These are phyloP conservation scores for Ladona fulva DNA, from an alignment of 1,140 invertebrate genomes.

Conservation along the genomic window DNA sequence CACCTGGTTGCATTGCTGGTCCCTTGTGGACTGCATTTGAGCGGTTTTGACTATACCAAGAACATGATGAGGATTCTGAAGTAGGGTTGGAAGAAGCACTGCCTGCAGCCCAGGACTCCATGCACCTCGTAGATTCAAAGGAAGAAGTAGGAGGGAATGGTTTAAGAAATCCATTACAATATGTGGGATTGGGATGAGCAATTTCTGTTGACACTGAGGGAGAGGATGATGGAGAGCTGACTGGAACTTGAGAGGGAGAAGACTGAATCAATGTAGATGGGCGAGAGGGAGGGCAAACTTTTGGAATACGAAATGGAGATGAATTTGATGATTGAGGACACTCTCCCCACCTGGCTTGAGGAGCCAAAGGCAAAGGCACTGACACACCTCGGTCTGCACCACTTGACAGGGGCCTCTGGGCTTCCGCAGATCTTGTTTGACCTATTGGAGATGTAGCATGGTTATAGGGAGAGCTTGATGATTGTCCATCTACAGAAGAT, in stretches of 20 bases:
- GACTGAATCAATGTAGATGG: conserved; percentile 33
- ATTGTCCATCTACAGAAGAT: not conserved
- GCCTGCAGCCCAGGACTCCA: not conserved
- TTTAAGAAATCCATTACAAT: conserved; percentile 37
- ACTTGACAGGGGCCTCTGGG: not conserved
- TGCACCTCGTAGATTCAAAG: conserved; percentile 14
- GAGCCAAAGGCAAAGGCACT: conserved; percentile 20
- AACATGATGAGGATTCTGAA: not conserved
- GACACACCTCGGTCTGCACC: conserved; percentile 16
- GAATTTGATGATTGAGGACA: conserved; percentile 20
- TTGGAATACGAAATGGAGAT: conserved; percentile 52
- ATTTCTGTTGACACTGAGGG: conserved; percentile 31
- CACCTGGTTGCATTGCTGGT: not conserved
- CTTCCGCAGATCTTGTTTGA: not conserved
- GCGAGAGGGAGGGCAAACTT: conserved; percentile 52
- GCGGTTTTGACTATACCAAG: not conserved
- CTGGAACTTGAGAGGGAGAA: conserved; percentile 28
- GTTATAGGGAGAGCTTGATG: not conserved
- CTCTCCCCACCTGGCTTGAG: conserved; percentile 12
- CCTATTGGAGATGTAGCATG: not conserved
- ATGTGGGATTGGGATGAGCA: conserved; percentile 35
- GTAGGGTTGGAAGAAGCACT: not conserved
- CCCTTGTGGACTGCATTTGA: not conserved
- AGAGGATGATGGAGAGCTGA: conserved; percentile 15
- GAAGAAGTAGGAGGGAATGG: conserved; percentile 38